Evolutionary conservation across 2,888 invertebrate species (phyloP), one percentile per base, ranked within the genome.

Genomic region (Caenorhabditis japonica): DNA sequence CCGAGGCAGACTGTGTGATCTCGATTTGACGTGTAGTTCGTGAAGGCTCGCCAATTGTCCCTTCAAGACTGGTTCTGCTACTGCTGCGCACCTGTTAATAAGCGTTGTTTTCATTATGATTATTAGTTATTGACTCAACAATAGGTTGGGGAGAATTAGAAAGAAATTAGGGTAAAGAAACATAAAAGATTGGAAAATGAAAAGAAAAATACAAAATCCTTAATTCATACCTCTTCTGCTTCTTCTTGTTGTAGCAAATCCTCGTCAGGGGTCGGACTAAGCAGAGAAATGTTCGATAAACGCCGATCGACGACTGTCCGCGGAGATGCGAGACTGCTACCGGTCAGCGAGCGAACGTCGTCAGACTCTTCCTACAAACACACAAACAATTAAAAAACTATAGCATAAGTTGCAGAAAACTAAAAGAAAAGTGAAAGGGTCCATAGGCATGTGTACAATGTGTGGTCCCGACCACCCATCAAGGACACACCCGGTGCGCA

Each of bases 361-460:
- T 81, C 81, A 12, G 78, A 78, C 73, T 81, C 81, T 49, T 81
- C 81, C 81, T 81, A 68, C 39, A 76, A 71, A 49, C 34, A 41
- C 23, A 3, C 27, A 25, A 36, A 17, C 21, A 49, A 39, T 10
- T 30, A 33, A n/a, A 34, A 10, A 43, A 34, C n/a, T n/a, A n/a
- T n/a, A n/a, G n/a, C n/a, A n/a, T n/a, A n/a, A n/a, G n/a, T n/a
- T n/a, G n/a, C n/a, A n/a, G n/a, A n/a, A 43, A 36, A 41, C 21
- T 38, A 43, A 34, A 21, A 34, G 15, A 36, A 62, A 52, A 5
- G 13, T 52, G 17, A 25, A 33, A 36, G 15, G 27, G 4, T 19
- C 25, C 41, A 21, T 8, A 41, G 30, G 36, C 19, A 34, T 55
- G 25, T n/a, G 34, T 19, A 46, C 30, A 47, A 38, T 25, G 15